Percentiles rank a stretch among this genome's conserved stretches.
Evolutionary conservation across 2,113 vertebrate species (phyloP).

Genomic region (Eulemur macaco): DNA sequence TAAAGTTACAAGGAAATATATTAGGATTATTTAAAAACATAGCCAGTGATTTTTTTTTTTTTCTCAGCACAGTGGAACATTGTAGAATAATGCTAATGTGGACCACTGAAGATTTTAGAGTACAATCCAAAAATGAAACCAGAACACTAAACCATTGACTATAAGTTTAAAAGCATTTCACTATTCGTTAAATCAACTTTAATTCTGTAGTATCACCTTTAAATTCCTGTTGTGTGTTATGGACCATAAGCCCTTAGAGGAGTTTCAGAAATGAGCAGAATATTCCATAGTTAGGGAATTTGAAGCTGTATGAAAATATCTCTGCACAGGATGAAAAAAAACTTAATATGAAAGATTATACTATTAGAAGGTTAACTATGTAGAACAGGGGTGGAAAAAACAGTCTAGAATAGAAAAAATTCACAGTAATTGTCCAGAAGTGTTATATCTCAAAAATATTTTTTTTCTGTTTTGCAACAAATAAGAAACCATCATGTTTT

Average conservation of each 20-base stretch:
- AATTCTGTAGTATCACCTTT: neutral
- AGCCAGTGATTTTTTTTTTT: neutral
- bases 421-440: neutral
- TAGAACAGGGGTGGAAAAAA: neutral
- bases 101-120: neutral
- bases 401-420: neutral
- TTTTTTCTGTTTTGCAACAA: slow-evolving; percentile 39
- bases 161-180: slow-evolving; percentile 36
- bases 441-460: neutral
- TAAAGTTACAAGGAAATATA: neutral
- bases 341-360: neutral
- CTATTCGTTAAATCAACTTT: neutral
- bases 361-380: neutral
- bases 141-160: neutral
- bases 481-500: neutral
- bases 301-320: neutral
- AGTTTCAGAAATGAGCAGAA: slow-evolving; percentile 39
- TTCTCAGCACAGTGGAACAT: neutral
- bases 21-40: neutral
- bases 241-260: neutral
- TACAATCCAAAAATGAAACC: neutral
- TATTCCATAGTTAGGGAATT: slow-evolving; percentile 5
- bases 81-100: slow-evolving; percentile 18
- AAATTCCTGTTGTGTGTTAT: neutral
- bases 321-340: neutral